Percentiles rank a stretch among this genome's conserved stretches.
Conservation (phyloP, 2,797 vertebrate species). For the Enteromius trimaculatus region DNA sequence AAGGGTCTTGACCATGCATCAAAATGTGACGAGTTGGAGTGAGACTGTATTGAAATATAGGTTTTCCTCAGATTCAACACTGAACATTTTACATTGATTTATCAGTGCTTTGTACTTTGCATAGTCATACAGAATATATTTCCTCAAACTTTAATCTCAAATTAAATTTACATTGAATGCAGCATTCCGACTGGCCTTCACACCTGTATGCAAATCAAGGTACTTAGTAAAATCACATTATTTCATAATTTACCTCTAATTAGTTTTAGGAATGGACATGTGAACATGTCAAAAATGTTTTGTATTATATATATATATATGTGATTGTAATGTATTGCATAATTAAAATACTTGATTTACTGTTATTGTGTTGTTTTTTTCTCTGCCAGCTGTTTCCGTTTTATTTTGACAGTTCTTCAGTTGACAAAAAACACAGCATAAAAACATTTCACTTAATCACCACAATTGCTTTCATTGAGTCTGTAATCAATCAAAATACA, state of each 20-base stretch:
- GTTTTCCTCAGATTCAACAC: neutral
- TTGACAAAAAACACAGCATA: neutral
- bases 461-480: neutral
- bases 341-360: neutral
- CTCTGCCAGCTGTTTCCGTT: neutral
- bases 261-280: neutral
- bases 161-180: conserved; percentile 10
- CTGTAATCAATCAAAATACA: conserved; percentile 27
- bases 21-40: too few relatives aligned
- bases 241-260: neutral
- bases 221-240: neutral
- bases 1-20: too few relatives aligned
- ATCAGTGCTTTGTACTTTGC: neutral
- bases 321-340: neutral
- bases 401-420: conserved; percentile 14
- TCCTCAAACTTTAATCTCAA: conserved; percentile 1
- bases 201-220: neutral
- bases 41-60: neutral
- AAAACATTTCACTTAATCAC: conserved; percentile 11
- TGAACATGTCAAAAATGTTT: neutral
- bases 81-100: neutral
- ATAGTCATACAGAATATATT: neutral
- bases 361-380: neutral
- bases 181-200: conserved; percentile 9
- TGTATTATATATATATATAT: neutral